phyloP scores from a whole-genome alignment of 37 sponge, comb jelly and placozoan genomes.

The Halisarca cf. caerulea region DNA sequence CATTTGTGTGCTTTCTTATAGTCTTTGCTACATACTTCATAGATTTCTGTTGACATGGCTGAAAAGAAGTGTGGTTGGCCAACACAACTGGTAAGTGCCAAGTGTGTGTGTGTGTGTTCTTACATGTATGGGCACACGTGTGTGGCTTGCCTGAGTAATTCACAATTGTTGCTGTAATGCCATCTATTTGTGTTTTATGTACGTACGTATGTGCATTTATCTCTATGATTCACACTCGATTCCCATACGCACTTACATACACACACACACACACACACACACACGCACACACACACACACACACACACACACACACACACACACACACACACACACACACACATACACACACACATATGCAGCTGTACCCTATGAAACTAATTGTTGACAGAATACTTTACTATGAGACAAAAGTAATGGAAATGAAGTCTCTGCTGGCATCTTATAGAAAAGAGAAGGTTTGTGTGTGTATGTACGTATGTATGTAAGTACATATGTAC shows the following conservation, averaged over 20 bases:
- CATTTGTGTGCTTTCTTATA: neutral
- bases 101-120: no score
- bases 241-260: neutral
- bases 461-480: slow-evolving; percentile 5
- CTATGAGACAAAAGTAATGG: neutral
- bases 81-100: neutral
- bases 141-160: no score
- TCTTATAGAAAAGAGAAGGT: neutral
- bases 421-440: neutral
- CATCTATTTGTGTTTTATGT: no score
- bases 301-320: neutral
- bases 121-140: no score
- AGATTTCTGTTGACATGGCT: slow-evolving; percentile 20
- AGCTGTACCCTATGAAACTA: neutral
- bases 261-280: neutral
- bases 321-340: slow-evolving; percentile 32
- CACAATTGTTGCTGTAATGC: no score
- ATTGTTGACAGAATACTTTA: no score
- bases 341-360: slow-evolving; percentile 28
- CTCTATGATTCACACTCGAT: no score
- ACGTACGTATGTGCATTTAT: no score
- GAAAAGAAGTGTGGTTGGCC: slow-evolving; percentile 12
- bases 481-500: no score
- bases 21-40: neutral
- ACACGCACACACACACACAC: neutral